Conservation (phyloP, 2,888 invertebrate species). For the Drosophila aldrichi region DNA sequence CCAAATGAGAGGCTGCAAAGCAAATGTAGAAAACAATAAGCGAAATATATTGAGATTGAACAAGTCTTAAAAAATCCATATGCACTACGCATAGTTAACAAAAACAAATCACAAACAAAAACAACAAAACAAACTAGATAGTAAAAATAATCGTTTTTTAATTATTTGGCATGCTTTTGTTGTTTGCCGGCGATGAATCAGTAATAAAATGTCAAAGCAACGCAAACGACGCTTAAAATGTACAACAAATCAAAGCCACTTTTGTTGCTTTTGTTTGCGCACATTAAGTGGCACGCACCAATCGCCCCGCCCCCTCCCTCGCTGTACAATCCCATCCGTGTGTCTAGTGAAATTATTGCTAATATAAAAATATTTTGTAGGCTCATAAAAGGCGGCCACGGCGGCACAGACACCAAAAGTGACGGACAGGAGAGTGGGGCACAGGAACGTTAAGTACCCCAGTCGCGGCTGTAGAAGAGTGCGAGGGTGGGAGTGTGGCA, state of each 20-base stretch:
- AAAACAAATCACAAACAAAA: constrained; percentile 9
- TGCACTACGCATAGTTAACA: constrained; percentile 37
- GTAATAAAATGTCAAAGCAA: constrained; percentile 61
- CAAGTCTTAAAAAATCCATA: constrained; percentile 20
- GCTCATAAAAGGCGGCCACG: constrained; percentile 77
- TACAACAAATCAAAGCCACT: constrained; percentile 67
- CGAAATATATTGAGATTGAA: constrained; percentile 8
- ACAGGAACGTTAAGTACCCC: constrained; percentile 18
- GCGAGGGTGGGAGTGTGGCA: constrained; percentile 9
- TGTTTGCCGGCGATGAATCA: constrained; percentile 54
- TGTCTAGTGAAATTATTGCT: constrained; percentile 80
- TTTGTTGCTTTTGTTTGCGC: constrained; percentile 56
- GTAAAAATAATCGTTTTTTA: constrained; percentile 70
- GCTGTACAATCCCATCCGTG: constrained; percentile 28
- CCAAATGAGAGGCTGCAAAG: constrained; percentile 10
- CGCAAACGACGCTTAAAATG: constrained; percentile 51
- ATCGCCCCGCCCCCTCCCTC: constrained; percentile 12
- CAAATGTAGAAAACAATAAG: neutral
- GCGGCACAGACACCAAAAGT: constrained; percentile 31
- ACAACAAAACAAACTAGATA: constrained; percentile 34
- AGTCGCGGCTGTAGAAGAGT: constrained; percentile 16
- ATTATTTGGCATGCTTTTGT: constrained; percentile 60
- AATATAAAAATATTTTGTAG: constrained; percentile 82
- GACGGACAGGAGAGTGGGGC: neutral
- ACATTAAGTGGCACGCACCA: constrained; percentile 49